Evolutionary conservation across 2,113 vertebrate species (phyloP), one percentile per base, ranked within the genome.

Genomic region (Tachysurus fulvidraco): DNA sequence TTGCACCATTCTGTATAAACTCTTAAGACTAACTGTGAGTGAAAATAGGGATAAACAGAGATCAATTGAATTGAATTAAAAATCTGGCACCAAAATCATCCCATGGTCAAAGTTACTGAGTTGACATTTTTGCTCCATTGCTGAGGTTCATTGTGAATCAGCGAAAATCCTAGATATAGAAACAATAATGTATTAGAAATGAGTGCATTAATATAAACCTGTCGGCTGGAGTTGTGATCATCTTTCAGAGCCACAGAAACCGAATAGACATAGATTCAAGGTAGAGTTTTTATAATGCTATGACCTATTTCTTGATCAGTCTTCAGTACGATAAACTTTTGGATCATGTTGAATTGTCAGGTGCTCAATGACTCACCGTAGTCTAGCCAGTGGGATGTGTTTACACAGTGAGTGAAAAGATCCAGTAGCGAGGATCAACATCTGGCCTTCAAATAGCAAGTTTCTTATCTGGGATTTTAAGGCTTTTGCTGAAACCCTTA

Each of bases 401-500:
- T 85, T 80, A 6, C 21, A 36, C 67, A 85, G 69, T 46, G 2
- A 30, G n/a, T 12, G 19, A 30, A 16, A 69, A 30, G 30, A 59
- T 60, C 55, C 23, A 84, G 5, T 84, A 21, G 36, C 30, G 23
- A 19, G 30, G 55, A 60, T 81, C 78, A 81, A 11, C 78, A 81
- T 60, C 78, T 85, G 73, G 41, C 44, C 59, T 65, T 21, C 17
- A 54, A 78, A 78, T 36, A 65, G 46, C 76, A 57, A 28, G 57
- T 23, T 60, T 81, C 30, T 81, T 81, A 81, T 36, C 54, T 28
- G 50, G 74, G 60, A 80, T 64, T 85, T 85, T 79, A 65, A 64
- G 77, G 16, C 76, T 65, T 36, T 86, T 86, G 82, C 54, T 83
- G 41, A 82, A 82, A 81, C 50, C 14, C 14, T 30, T 76, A 50